phyloP scores from a whole-genome alignment of 2,888 invertebrate genomes.

The Agriopis aurantiaria region DNA sequence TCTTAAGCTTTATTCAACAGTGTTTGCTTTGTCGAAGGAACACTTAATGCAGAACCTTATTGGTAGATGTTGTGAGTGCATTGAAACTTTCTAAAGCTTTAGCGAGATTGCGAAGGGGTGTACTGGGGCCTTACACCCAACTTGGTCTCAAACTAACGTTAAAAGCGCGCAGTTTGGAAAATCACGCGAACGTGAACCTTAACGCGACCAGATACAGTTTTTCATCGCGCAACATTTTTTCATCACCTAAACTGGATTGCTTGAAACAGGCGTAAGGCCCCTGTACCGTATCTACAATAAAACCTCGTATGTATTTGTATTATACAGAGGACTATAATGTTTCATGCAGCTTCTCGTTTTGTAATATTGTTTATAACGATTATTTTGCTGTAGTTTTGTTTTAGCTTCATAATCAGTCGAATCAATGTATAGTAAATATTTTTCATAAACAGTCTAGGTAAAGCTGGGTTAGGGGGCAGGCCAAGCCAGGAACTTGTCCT shows the following conservation, averaged over 20 bases:
- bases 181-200: no score
- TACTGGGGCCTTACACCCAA: no score
- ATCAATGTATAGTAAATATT: no score
- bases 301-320: background rate
- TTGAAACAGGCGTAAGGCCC: no score
- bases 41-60: conserved; percentile 25
- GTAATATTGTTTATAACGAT: background rate
- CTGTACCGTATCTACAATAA: conserved; percentile 5
- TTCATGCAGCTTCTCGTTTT: background rate
- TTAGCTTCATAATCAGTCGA: background rate
- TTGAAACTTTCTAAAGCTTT: conserved; percentile 43
- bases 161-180: no score
- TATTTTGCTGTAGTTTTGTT: background rate
- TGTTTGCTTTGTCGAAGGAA: conserved; percentile 42
- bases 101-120: conserved; percentile 33
- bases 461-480: no score
- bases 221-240: no score
- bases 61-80: conserved; percentile 41
- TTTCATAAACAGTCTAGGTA: no score
- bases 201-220: no score
- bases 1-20: conserved; percentile 36
- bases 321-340: background rate
- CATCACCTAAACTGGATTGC: no score
- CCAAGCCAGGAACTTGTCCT: no score
- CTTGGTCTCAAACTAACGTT: no score